Base-by-base conservation (phyloP, 1,140 invertebrate genomes). In the Adelges cooleyi region DNA sequence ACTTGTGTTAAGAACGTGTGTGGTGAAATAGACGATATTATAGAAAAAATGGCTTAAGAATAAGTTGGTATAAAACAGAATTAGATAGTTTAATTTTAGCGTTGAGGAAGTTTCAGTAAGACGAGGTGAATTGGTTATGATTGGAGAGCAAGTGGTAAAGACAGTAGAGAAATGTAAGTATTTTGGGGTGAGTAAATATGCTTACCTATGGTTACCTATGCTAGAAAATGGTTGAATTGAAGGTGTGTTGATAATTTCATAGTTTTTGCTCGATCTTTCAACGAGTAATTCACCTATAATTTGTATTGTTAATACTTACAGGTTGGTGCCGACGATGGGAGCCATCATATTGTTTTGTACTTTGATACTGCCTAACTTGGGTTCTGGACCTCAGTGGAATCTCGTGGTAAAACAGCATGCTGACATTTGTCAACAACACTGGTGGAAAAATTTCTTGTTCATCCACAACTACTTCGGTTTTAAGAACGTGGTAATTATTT, bases 381-480 rank as follows among this genome's bases (percentile, higher is more conserved):
- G 78, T 68, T 77, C 75, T 27, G 82, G 82, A 10, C 82, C 82
- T 4, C 76, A 81, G 69, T 84, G 82, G 82, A 80, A 80, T 70
- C 71, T 80, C 9, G 81, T 83, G 2, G 78, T 84, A 0, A 80
- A 77, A 27, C 80, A 82, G 66, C 81, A 84, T 70, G 77, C 81
- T 22, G 72, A 78, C 44, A 77, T 83, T 49, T 83, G 82, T 48
- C 82, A 84, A 67, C 72, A 81, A 67, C 80, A 81, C 65, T 80
- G 83, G 73, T 87, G 84, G 85, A 81, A 81, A 69, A 86, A 85
- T 73, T 69, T 85, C 3, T 72, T 87, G 2, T 85, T 83, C 68
- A 75, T 86, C 29, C 84, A 87, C 70, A 87, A 87, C 70, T 83
- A 83, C 65, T 84, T 83, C 68, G 81, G 81, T 1, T 81, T 86